Percentiles rank a stretch among this genome's conserved stretches.
These are phyloP conservation scores for Agriopis marginaria DNA, from an alignment of 2,888 invertebrate genomes.

Conservation along the genomic window DNA sequence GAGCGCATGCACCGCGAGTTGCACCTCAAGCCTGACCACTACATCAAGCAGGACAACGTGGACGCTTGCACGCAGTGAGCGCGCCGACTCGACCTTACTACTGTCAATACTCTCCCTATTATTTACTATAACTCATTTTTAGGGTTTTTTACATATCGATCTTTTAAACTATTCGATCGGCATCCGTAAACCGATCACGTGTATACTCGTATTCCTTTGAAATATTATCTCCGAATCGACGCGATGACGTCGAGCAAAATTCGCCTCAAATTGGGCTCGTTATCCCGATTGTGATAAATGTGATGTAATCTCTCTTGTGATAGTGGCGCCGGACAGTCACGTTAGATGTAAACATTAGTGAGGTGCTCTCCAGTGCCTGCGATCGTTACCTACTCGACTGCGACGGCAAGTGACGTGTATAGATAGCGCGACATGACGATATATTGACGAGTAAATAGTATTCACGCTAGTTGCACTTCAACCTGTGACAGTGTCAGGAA, in stretches of 20 bases:
- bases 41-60: conserved; percentile 82
- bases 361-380: conserved; percentile 67
- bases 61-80: conserved; percentile 79
- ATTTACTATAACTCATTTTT: conserved; percentile 43
- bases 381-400: conserved; percentile 72
- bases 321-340: conserved; percentile 82
- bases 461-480: conserved; percentile 65
- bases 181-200: conserved; percentile 28
- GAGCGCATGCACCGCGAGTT: conserved; percentile 93
- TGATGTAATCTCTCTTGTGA: conserved; percentile 83
- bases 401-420: conserved; percentile 55
- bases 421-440: conserved; percentile 52
- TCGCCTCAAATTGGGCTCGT: conserved; percentile 62
- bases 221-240: conserved; percentile 39
- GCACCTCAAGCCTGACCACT: conserved; percentile 81
- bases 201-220: conserved; percentile 34
- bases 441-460: conserved; percentile 71
- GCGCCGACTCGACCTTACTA: conserved; percentile 31
- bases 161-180: conserved; percentile 47
- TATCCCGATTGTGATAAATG: conserved; percentile 82
- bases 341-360: conserved; percentile 73
- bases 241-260: conserved; percentile 47
- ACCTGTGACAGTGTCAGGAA: conserved; percentile 67
- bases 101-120: conserved; percentile 64
- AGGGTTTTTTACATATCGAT: conserved; percentile 57